Base-by-base conservation (phyloP, 2,797 vertebrate species). In the Sebastes goodei region DNA sequence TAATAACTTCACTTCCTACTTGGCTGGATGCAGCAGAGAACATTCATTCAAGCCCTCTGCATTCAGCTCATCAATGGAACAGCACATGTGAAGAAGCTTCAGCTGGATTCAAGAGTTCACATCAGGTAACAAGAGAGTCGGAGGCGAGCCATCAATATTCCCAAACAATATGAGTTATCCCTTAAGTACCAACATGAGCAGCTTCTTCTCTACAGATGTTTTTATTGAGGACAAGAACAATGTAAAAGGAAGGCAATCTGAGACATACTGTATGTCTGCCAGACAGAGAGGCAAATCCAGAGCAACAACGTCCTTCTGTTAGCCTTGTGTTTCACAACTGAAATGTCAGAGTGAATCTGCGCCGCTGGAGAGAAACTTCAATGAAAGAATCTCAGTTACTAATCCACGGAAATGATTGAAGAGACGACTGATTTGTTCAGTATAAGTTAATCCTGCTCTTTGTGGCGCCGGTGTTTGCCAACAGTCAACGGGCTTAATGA, bases 321-420 rank as follows among this genome's bases (percentile, higher is more conserved):
- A 7, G 66, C 38, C 52, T 82, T 27, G n/a, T 15, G 35, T 66
- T 85, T 69, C 71, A 77, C 29, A 15, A 67, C 52, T 72, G 46
- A 85, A 80, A 89, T 84, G 79, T 84, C 85, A 86, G 62, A 85
- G 52, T 32, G 53, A 78, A 74, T 72, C 68, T 32, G 46, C 7
- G 33, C 46, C 60, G 27, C 64, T 74, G n/a, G 52, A 53, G 52
- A 53, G 52, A n/a, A 53, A 53, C 52, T 53, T 60, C 59, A 73
- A 30, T 32, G 65, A 74, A 68, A 27, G 46, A 57, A 21, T 55
- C 10, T 33, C 21, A 10, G 71, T 66, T 73, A 38, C 42, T 15
- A 35, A 35, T 56, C 29, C 65, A 32, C 0, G 1, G 49, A 57
- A 76, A 3, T 59, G 57, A 77, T 3, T 38, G 62, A 65, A 52